These are phyloP conservation scores for Elanoides forficatus DNA, from an alignment of 2,113 vertebrate genomes.

Conservation along the genomic window DNA sequence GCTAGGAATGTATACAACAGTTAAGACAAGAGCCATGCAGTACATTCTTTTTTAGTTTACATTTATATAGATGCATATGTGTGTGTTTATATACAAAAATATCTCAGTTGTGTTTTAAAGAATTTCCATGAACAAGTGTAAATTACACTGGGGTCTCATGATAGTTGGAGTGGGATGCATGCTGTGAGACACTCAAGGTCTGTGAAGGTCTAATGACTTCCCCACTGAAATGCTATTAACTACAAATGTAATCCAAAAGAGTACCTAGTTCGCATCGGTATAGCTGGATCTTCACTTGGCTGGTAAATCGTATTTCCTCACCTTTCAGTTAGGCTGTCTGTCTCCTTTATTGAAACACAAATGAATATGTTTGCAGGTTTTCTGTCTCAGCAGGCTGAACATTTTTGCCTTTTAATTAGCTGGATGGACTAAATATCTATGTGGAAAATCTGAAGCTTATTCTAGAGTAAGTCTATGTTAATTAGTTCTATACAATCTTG, in stretches of 20 bases:
- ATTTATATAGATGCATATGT: not conserved
- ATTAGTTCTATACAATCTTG: not conserved
- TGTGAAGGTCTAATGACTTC: not conserved
- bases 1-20: not conserved
- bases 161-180: not conserved
- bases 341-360: not conserved
- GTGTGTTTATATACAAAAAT: not conserved
- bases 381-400: not conserved
- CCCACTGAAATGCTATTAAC: not conserved
- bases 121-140: not conserved
- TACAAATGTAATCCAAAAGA: not conserved
- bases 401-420: not conserved
- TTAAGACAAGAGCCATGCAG: not conserved
- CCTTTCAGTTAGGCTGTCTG: not conserved
- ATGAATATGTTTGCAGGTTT: not conserved
- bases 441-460: not conserved
- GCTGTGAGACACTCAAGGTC: not conserved
- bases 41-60: not conserved
- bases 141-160: not conserved
- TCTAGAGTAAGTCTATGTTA: not conserved
- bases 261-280: not conserved
- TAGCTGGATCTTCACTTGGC: not conserved
- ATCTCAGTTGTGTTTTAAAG: not conserved
- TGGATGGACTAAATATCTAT: not conserved
- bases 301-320: accelerated